phyloP scores from a whole-genome alignment of 2,797 vertebrate species.

The Coccyzus lansbergi region DNA sequence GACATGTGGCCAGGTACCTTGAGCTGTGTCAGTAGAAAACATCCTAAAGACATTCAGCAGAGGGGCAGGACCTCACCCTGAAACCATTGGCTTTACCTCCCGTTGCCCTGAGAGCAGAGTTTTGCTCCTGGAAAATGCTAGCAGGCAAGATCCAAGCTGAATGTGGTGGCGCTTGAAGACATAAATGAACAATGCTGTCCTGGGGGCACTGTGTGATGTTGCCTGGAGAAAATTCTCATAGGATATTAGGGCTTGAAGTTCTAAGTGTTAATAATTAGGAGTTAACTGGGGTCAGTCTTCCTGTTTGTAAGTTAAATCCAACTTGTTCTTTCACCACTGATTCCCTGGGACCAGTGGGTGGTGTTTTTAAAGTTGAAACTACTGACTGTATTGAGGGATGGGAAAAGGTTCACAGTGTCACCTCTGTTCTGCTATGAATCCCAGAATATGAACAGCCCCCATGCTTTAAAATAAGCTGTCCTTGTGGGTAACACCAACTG shows the following conservation, averaged over 20 bases:
- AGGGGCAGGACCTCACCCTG: neutral
- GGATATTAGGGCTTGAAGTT: neutral
- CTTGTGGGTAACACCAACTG: neutral
- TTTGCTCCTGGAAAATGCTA: constrained; percentile 23
- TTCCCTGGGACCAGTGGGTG: neutral
- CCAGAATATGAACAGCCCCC: neutral
- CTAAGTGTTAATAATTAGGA: constrained; percentile 30
- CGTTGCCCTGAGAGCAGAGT: neutral
- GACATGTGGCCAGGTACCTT: neutral
- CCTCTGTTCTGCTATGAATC: neutral
- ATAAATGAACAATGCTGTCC: constrained; percentile 14
- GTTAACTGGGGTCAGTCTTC: constrained; percentile 7
- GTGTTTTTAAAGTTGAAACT: constrained; percentile 1
- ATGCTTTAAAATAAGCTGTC: neutral
- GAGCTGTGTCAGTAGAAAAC: neutral
- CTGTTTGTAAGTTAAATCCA: neutral
- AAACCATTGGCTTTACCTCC: neutral
- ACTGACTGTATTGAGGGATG: neutral
- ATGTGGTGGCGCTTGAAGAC: neutral
- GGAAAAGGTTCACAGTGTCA: neutral
- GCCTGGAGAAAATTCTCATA: constrained; percentile 31
- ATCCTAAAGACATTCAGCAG: neutral
- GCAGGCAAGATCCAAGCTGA: neutral
- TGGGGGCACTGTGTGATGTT: neutral
- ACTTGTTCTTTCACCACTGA: neutral